Base-by-base conservation (phyloP, 2,797 vertebrate species). In the Balearica regulorum region DNA sequence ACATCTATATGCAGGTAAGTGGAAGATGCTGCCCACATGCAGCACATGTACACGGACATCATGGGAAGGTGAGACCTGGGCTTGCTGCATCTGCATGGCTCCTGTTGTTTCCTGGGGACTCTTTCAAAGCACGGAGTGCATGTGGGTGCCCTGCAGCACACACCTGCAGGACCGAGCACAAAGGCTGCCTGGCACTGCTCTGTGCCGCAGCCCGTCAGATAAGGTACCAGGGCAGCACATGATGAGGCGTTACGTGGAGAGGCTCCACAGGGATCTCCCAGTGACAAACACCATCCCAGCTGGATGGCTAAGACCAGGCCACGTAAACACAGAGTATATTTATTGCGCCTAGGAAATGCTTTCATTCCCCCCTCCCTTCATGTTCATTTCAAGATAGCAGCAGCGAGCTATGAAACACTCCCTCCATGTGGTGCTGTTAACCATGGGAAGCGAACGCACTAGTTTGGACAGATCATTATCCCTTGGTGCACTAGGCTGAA, bases 381-480 rank as follows among this genome's bases (percentile, higher is more conserved):
- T 33, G 39, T 35, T 89, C 88, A 14, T 76, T 86, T 75, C 53
- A 51, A 77, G 92, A 44, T 6, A 88, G 87, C 83, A 72, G 68
- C 83, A 93, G 69, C 4, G 1, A 88, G 87, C 85, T 93, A 69
- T 7, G 4, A 51, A 93, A 76, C 35, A 19, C 90, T 93, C 86
- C 76, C 91, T 94, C 72, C 86, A 21, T 28, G 69, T 5, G 16
- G 86, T 87, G 83, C 61, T 87, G 87, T 21, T 86, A 93, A 69
- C 89, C 82, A 94, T 1, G 75, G 86, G 77, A 91, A 92, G 89
- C 7, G 20, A 95, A 31, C 5, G 7, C 71, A 7, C 82, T 72
- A 37, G 82, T 87, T 95, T 93, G 94, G 92, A 80, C 92, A 94
- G 83, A 93, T 96, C 86, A 89, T 97, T 96, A 96, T 97, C 90